Percentiles rank a stretch among this genome's conserved stretches.
Conservation (phyloP, 2,797 vertebrate species). For the Steatocranus sp. region DNA sequence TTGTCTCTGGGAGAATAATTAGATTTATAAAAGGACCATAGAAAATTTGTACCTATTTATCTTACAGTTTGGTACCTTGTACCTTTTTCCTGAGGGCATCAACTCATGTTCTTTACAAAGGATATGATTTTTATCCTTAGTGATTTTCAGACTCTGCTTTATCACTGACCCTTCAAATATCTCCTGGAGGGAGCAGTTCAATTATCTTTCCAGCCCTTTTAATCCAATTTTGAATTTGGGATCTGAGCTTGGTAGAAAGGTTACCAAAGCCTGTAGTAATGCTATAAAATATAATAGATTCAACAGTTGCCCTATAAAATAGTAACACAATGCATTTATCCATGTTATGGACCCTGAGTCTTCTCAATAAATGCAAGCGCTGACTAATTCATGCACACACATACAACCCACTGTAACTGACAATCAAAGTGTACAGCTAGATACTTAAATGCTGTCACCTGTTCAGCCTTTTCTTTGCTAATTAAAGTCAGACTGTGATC, state of each 20-base stretch:
- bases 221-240: background rate
- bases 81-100: background rate
- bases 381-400: background rate
- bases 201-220: background rate
- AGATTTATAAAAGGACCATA: background rate
- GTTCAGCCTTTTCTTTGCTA: background rate
- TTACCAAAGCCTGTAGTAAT: background rate
- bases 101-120: background rate
- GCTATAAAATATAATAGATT: background rate
- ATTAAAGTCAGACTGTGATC: background rate
- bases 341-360: background rate
- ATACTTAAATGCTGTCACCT: background rate
- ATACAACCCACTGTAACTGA: background rate
- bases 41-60: background rate
- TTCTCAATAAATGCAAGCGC: background rate
- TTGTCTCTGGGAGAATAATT: background rate
- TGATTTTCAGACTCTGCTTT: background rate
- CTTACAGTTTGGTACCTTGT: background rate
- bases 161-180: background rate
- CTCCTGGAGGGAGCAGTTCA: background rate
- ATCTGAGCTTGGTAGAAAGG: background rate
- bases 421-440: background rate
- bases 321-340: background rate
- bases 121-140: background rate
- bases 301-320: background rate